Conservation (phyloP, 2,113 vertebrate genomes). For the Salvator merianae region DNA sequence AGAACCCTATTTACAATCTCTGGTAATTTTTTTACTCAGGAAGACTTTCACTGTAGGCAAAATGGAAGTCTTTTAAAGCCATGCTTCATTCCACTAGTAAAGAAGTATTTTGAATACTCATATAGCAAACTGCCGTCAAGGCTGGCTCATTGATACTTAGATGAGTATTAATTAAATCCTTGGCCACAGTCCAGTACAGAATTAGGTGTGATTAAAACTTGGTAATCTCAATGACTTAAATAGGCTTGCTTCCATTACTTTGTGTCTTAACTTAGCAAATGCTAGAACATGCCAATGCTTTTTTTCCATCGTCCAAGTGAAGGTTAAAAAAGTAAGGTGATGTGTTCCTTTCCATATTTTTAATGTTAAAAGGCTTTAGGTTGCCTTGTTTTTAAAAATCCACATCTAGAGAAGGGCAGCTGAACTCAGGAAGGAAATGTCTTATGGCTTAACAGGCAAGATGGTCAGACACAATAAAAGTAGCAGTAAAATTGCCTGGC, state of each 20-base stretch:
- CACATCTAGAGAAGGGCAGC: not conserved
- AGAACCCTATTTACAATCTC: not conserved
- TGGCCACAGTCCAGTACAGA: not conserved
- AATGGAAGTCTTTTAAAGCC: slow-evolving; percentile 16
- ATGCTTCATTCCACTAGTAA: slow-evolving; percentile 1
- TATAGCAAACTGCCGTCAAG: slow-evolving; percentile 16
- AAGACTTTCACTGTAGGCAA: slow-evolving; percentile 1
- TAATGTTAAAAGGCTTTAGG: not conserved
- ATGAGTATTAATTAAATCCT: not conserved
- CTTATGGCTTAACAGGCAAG: not conserved
- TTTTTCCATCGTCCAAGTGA: not conserved
- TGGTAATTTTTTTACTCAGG: slow-evolving; percentile 24
- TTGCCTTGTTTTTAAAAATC: slow-evolving; percentile 17
- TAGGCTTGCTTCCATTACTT: not conserved
- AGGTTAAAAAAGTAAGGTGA: not conserved
- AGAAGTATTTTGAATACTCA: slow-evolving; percentile 31
- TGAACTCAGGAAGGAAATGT: not conserved
- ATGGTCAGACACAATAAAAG: not conserved
- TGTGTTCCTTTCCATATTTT: too few relatives aligned
- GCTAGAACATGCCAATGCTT: not conserved
- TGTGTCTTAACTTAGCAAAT: not conserved
- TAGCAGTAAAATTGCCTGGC: not conserved
- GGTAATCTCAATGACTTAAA: not conserved
- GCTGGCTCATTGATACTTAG: not conserved
- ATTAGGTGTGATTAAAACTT: not conserved